A percentile compares a stretch with the other conserved stretches of the same genome.
Evolutionary conservation across 2,797 vertebrate species (phyloP).

Genomic region (Tokudaia tokunoshimensis): DNA sequence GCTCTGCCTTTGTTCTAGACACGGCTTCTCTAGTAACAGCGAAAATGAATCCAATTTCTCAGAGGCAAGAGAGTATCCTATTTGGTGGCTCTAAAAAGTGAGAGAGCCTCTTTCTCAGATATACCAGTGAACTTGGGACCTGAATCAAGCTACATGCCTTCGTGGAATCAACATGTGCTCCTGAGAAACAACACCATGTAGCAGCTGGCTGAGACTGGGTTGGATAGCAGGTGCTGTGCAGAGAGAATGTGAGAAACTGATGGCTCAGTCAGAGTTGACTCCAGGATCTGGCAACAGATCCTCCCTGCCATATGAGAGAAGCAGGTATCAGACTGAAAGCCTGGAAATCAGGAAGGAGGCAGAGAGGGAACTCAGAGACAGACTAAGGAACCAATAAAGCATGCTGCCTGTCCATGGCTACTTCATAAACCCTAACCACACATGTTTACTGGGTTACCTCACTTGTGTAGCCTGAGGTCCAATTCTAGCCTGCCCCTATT

Average conservation of each 20-base stretch:
- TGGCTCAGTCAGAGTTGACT: background rate
- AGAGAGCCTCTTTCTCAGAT: slow-evolving; percentile 15
- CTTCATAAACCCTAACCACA: slow-evolving; percentile 35
- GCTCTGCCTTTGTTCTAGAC: background rate
- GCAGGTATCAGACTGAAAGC: background rate
- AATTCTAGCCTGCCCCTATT: slow-evolving; percentile 6
- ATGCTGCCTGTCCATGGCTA: background rate
- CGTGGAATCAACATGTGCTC: background rate
- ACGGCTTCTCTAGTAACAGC: background rate
- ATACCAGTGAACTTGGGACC: background rate
- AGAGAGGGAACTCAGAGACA: background rate
- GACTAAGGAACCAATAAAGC: background rate
- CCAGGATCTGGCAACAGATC: background rate
- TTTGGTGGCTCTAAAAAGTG: background rate
- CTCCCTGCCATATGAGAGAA: background rate
- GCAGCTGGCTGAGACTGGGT: background rate
- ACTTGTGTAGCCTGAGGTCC: background rate
- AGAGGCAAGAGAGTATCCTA: background rate
- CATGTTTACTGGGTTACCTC: slow-evolving; percentile 33
- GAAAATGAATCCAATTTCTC: background rate
- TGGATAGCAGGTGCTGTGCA: background rate
- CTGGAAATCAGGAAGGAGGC: background rate
- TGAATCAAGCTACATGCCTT: background rate
- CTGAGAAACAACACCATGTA: background rate
- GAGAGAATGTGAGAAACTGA: background rate